phyloP scores from a whole-genome alignment of 2,888 invertebrate genomes.

The Polymixis flavicincta region DNA sequence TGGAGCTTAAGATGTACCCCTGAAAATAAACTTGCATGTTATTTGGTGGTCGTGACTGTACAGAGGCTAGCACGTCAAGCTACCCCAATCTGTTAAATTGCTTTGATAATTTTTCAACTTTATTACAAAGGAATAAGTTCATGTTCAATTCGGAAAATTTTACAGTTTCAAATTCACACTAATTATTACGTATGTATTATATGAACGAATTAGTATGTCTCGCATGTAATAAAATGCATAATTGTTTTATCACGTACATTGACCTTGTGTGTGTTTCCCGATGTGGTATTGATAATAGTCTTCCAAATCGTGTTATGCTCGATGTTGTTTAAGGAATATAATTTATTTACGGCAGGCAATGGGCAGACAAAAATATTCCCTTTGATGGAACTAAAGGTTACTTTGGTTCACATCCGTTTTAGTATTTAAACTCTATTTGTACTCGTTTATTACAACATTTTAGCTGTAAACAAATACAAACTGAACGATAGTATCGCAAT shows the following conservation, averaged over 20 bases:
- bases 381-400: too few relatives aligned
- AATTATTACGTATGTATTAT: slow-evolving; percentile 7
- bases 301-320: background rate
- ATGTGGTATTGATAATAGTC: slow-evolving; percentile 5
- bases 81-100: too few relatives aligned
- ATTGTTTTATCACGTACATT: slow-evolving; percentile 7
- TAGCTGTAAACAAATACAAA: slow-evolving; percentile 21
- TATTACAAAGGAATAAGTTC: too few relatives aligned
- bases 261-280: slow-evolving; percentile 1
- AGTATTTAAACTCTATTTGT: background rate
- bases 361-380: background rate
- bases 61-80: too few relatives aligned
- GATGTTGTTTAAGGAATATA: background rate
- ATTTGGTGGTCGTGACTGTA: background rate
- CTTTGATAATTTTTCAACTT: too few relatives aligned
- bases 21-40: too few relatives aligned
- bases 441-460: background rate
- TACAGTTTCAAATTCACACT: background rate
- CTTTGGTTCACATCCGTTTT: background rate
- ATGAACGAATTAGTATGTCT: background rate
- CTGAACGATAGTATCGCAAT: slow-evolving; percentile 14
- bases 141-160: too few relatives aligned
- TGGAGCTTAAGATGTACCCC: too few relatives aligned
- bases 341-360: background rate
- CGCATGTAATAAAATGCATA: background rate